phyloP scores from a whole-genome alignment of 2,113 vertebrate genomes.

The Amphiprion percula region DNA sequence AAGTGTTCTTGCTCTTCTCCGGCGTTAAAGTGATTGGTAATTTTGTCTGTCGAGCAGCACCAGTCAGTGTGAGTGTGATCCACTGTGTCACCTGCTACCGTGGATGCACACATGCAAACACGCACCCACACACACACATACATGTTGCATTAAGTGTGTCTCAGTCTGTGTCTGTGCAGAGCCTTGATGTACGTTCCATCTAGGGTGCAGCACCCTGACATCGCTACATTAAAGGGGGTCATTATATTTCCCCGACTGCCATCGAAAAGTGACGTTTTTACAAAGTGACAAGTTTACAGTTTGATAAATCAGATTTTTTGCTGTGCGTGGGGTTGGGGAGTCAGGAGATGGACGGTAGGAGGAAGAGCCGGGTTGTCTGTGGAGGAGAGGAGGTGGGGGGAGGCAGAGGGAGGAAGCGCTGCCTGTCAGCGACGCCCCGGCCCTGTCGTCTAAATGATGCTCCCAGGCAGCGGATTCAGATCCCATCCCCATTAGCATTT shows the following conservation, averaged over 20 bases:
- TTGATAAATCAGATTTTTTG: constrained; percentile 85
- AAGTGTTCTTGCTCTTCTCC: constrained; percentile 49
- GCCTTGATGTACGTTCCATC: constrained; percentile 78
- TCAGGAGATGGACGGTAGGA: constrained; percentile 43
- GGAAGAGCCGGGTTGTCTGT: constrained; percentile 50
- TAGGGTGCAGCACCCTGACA: constrained; percentile 81
- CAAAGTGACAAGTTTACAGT: constrained; percentile 89
- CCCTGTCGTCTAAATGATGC: constrained; percentile 78
- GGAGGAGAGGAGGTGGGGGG: constrained; percentile 48
- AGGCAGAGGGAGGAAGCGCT: constrained; percentile 39
- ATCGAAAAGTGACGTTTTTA: constrained; percentile 84
- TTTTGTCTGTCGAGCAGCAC: constrained; percentile 67
- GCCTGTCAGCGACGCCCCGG: constrained; percentile 75
- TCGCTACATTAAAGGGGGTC: constrained; percentile 85
- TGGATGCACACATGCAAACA: constrained; percentile 17
- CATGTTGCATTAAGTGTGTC: constrained; percentile 61
- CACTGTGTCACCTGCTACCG: constrained; percentile 71
- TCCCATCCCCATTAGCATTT: constrained; percentile 88
- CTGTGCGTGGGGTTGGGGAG: constrained; percentile 50
- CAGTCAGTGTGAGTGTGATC: constrained; percentile 60
- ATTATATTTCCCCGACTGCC: constrained; percentile 85
- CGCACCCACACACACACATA: constrained; percentile 41
- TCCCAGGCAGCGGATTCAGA: constrained; percentile 81
- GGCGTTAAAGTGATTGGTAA: constrained; percentile 73
- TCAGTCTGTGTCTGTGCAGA: constrained; percentile 63